phyloP scores from a whole-genome alignment of 1,140 invertebrate species.

The Drosophila lowei region DNA sequence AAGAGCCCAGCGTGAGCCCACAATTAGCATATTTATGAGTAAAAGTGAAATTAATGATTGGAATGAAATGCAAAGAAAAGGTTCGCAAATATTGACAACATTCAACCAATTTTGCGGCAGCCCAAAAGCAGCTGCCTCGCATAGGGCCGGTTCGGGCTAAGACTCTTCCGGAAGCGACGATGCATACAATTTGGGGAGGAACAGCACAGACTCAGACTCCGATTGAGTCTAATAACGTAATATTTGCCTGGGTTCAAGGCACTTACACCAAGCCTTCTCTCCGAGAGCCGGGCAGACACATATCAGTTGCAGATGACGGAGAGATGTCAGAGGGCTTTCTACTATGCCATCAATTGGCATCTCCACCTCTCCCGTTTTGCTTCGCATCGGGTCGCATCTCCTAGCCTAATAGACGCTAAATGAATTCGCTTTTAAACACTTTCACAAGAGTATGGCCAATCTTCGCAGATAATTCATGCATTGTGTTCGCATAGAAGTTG shows the following conservation, averaged over 20 bases:
- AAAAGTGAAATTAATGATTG: constrained; percentile 78
- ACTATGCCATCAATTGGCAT: constrained; percentile 50
- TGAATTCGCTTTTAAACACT: constrained; percentile 52
- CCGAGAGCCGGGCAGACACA: constrained; percentile 20
- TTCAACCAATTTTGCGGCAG: constrained; percentile 33
- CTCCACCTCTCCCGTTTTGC: not conserved
- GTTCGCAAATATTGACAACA: constrained; percentile 71
- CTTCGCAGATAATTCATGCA: constrained; percentile 31
- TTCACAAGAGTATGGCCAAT: constrained; percentile 50
- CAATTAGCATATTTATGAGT: constrained; percentile 80
- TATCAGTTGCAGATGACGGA: constrained; percentile 44
- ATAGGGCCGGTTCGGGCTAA: not conserved
- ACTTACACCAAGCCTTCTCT: constrained; percentile 7
- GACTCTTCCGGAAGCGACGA: constrained; percentile 21
- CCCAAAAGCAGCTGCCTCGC: not conserved
- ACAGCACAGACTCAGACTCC: not conserved
- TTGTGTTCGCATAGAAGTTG: constrained; percentile 50
- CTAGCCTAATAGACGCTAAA: constrained; percentile 45
- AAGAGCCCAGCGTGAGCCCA: constrained; percentile 46
- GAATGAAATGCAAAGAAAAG: constrained; percentile 58
- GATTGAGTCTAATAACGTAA: constrained; percentile 38
- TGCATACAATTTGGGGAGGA: constrained; percentile 47
- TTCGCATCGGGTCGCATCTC: not conserved
- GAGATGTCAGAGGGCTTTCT: constrained; percentile 51
- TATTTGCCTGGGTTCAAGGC: constrained; percentile 19